Evolutionary conservation across 2,888 invertebrate genomes (phyloP), one percentile per base, ranked within the genome.

Genomic region (Stenolophus ochropezus): DNA sequence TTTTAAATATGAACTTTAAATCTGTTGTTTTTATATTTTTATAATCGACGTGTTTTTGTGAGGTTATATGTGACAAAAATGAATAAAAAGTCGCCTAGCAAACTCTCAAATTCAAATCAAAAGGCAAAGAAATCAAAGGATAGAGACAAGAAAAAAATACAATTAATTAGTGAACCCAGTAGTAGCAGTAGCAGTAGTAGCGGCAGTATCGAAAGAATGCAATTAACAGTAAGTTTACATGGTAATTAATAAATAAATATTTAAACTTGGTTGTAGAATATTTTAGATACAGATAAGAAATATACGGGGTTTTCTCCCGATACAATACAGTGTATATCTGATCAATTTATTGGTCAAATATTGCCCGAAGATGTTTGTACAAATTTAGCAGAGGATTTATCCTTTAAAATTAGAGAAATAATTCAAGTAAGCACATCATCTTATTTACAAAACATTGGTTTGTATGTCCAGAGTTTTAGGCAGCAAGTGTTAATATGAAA

Each of bases 351-450:
- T 3, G 84, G 85, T 82, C 87, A 88, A 83, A 86, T 86, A 81
- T 82, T 88, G 61, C 84, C 87, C 6, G 87, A 88, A 71, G 88
- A 88, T 61, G 86, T 88, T 47, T 86, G 86, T 75, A 85, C 86
- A 79, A 83, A 85, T 42, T 84, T 89, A 61, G 86, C 87, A 23
- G 89, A 89, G 84, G 89, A 89, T 85, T 85, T 89, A 25, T 89
- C 88, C 83, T 89, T 88, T 82, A 88, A 88, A 84, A 82, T 89
- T 47, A 85, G 89, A 21, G 87, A 88, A 81, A 86, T 89, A 42
- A 87, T 89, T 78, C 86, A 89, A 84, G 89, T 89, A 86, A 84
- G 18, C 8, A 33, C 11, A 20, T 20, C 47, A n/a, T 21, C 47
- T 27, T 61, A 65, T 21, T 79, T 65, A 21, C 25, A 51, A 69